These are phyloP conservation scores for Lycocorax pyrrhopterus DNA, from an alignment of 2,113 vertebrate species.

Conservation along the genomic window DNA sequence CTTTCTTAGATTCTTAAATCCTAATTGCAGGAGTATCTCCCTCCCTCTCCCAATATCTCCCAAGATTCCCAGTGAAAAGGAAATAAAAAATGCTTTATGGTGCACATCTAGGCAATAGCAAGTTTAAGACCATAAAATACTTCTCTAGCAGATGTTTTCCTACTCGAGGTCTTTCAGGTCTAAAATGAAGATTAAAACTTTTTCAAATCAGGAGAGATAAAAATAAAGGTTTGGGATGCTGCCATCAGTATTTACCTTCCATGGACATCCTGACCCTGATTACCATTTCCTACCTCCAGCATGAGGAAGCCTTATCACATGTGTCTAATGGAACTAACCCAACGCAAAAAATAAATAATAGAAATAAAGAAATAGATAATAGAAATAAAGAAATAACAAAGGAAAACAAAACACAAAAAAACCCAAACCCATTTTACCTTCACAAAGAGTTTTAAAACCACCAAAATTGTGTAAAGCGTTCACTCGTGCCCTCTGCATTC, in stretches of 20 bases:
- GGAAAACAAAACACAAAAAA: neutral
- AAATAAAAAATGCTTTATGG: neutral
- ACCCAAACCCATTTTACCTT: neutral
- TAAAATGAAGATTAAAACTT: neutral
- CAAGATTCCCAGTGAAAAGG: neutral
- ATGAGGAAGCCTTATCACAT: neutral
- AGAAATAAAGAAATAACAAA: rapidly evolving
- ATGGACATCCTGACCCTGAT: neutral
- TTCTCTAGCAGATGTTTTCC: neutral
- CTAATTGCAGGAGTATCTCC: neutral
- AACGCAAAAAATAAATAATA: rapidly evolving
- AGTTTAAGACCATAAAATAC: neutral
- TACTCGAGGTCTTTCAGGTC: neutral
- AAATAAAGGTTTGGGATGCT: neutral
- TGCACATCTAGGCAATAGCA: neutral
- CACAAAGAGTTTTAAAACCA: neutral
- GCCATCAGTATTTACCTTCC: neutral
- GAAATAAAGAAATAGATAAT: no score
- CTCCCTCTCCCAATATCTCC: neutral
- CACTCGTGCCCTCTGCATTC: neutral
- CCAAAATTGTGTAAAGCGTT: neutral
- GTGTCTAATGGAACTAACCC: neutral
- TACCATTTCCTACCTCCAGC: neutral
- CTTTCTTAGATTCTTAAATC: neutral
- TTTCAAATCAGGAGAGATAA: neutral